Evolutionary conservation across 2,113 vertebrate genomes (phyloP), one percentile per base, ranked within the genome.

Genomic region (Grallaria varia): DNA sequence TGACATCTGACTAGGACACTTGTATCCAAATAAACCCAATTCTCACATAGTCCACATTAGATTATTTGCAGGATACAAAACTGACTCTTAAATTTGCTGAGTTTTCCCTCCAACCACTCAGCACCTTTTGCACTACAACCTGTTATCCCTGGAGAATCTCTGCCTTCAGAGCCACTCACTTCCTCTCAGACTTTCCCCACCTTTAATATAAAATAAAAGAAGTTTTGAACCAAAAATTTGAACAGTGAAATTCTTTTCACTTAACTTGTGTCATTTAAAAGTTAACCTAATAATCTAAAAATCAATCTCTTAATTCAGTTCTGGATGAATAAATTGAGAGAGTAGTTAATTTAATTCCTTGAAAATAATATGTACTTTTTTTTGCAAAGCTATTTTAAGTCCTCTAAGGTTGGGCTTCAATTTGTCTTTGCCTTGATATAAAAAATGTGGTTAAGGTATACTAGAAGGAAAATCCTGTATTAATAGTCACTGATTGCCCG

Each of bases 171-270:
- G 20, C 25, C 0, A 0, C 35, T 68, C 25, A 39, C 30, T 16
- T 59, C 10, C 0, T 55, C 23, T 53, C n/a, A 76, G 35, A 37
- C 23, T 30, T 62, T 75, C 56, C 5, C 1, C 0, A 3, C 8
- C 4, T 30, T 75, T 73, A 74, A 63, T 50, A 45, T 37, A 74
- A 84, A 81, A 69, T 30, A 40, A 31, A 91, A 68, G 5, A 83
- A 24, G 5, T 45, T 91, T 85, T 60, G 66, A 87, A 85, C 21
- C 16, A 75, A 75, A 27, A 39, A 21, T 68, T 67, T 71, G 45
- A 75, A 44, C 30, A 30, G 31, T 53, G 37, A 66, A 52, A 67
- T 83, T 83, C 5, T 92, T 56, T 52, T 69, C 24, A 58, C 18
- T 24, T 40, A 52, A 50, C 2, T 60, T 33, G 73, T 73, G 33